phyloP scores from a whole-genome alignment of 2,113 vertebrate species.

The Hippotragus niger region DNA sequence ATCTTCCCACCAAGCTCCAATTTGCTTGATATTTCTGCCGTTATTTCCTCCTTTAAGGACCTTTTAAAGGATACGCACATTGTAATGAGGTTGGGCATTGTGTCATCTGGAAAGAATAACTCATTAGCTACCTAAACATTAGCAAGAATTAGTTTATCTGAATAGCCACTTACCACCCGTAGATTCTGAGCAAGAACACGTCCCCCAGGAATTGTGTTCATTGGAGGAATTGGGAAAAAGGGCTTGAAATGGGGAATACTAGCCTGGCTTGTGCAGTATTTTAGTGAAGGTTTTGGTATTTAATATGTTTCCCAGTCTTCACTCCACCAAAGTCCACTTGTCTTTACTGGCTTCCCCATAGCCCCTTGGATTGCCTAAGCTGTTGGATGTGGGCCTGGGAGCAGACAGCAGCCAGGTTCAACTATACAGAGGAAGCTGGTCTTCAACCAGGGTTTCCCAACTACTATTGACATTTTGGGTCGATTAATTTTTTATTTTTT shows the following conservation, averaged over 20 bases:
- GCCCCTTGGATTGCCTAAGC: no score
- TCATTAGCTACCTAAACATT: slow-evolving; percentile 62
- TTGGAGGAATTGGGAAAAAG: neutral
- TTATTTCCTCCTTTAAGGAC: neutral
- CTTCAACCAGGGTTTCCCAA: neutral
- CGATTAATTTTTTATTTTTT: neutral
- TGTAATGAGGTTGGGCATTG: slow-evolving; percentile 31
- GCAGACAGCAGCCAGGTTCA: neutral
- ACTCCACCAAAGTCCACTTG: neutral
- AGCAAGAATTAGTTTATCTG: slow-evolving; percentile 57
- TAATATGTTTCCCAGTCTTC: neutral
- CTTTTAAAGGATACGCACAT: neutral
- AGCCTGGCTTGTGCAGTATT: neutral
- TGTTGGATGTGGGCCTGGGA: neutral
- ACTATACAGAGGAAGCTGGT: neutral
- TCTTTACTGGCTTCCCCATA: neutral
- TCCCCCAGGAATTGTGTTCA: neutral
- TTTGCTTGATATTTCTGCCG: neutral
- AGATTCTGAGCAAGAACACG: neutral
- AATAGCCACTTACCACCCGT: slow-evolving; percentile 50
- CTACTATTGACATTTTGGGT: neutral
- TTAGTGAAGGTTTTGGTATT: neutral
- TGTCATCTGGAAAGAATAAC: slow-evolving; percentile 61
- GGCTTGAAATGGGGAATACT: neutral
- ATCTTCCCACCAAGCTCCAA: neutral